These are phyloP conservation scores for Camponotus fellah DNA, from an alignment of 2,888 invertebrate species.

Conservation along the genomic window DNA sequence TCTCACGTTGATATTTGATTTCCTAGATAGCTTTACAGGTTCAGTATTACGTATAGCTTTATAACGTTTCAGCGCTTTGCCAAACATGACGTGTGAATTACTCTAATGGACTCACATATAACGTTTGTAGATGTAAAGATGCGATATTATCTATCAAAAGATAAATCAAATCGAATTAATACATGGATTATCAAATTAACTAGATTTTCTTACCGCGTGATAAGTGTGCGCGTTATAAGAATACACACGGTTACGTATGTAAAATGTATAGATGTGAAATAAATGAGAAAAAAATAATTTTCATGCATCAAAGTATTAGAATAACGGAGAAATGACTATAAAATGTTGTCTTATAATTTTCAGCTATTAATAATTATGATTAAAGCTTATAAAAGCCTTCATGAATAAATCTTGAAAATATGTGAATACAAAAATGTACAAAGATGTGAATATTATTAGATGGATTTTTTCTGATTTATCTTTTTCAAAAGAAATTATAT, in stretches of 20 bases:
- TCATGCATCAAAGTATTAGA: background rate
- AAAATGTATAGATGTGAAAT: background rate
- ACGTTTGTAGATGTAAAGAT: constrained; percentile 31
- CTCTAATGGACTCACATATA: constrained; percentile 62
- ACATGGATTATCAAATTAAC: constrained; percentile 56
- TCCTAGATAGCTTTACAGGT: constrained; percentile 55
- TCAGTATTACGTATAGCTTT: background rate
- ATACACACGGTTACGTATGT: background rate
- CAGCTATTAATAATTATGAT: background rate
- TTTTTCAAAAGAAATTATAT: background rate
- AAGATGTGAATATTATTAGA: background rate
- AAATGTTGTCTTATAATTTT: background rate
- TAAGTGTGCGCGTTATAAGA: background rate
- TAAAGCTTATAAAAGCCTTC: background rate
- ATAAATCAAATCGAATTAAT: constrained; percentile 45
- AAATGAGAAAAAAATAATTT: background rate
- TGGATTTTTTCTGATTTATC: background rate
- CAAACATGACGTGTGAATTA: constrained; percentile 64
- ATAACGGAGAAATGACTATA: background rate
- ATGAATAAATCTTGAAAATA: background rate
- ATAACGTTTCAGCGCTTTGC: constrained; percentile 59
- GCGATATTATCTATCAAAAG: constrained; percentile 53
- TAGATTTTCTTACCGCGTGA: background rate
- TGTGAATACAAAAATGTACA: background rate
- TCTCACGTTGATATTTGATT: constrained; percentile 62